Conservation (phyloP, 2,113 vertebrate genomes). For the Epinephelus cyanopodus region DNA sequence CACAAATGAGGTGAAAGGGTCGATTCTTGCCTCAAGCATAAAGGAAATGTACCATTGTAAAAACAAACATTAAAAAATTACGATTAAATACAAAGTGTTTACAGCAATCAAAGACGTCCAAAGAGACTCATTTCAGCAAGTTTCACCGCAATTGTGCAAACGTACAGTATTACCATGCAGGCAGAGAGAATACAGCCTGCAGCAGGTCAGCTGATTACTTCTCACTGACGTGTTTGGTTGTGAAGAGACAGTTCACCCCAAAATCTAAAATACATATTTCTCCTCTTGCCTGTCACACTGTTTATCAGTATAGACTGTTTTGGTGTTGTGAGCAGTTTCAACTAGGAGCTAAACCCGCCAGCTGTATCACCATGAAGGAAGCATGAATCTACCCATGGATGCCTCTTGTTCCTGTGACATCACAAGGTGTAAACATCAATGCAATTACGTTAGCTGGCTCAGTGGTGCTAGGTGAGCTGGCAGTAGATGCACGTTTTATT, state of each 20-base stretch:
- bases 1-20: conserved; percentile 31
- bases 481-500: too few relatives aligned
- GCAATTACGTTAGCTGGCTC: too few relatives aligned
- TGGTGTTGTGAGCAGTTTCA: too few relatives aligned
- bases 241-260: background rate
- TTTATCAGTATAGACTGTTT: too few relatives aligned
- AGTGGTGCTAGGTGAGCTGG: too few relatives aligned
- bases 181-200: conserved; percentile 7
- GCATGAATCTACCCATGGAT: too few relatives aligned
- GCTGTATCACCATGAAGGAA: too few relatives aligned
- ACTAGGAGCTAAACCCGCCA: too few relatives aligned
- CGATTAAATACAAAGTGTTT: conserved; percentile 59
- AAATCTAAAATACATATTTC: too few relatives aligned
- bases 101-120: conserved; percentile 59
- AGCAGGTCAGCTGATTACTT: background rate
- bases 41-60: conserved; percentile 9
- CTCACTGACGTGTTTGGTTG: conserved; percentile 36
- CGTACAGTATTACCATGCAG: conserved; percentile 34
- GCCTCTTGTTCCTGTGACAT: too few relatives aligned
- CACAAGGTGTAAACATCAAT: too few relatives aligned
- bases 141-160: conserved; percentile 70
- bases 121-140: conserved; percentile 41
- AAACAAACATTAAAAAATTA: conserved; percentile 29
- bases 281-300: too few relatives aligned
- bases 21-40: conserved; percentile 30